Evolutionary conservation across 2,888 invertebrate genomes (phyloP).

Genomic region (Cataglyphis livida): DNA sequence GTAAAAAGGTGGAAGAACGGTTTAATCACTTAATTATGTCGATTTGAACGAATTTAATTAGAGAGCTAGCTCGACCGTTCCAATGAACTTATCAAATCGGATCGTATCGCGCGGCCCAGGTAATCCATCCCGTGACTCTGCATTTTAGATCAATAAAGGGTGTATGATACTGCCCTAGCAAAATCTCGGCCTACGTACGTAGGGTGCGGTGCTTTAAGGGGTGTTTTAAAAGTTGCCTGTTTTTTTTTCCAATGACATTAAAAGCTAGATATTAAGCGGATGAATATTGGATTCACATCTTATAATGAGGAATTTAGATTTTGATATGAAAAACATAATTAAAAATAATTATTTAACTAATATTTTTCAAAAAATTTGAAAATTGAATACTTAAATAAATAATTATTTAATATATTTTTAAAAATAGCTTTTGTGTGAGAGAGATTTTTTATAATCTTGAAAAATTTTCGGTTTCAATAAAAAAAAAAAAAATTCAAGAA

Average conservation of each 20-base stretch:
- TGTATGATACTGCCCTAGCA: conserved; percentile 37
- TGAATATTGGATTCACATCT: not conserved
- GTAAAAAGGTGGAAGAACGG: not conserved
- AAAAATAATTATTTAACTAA: not conserved
- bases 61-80: not conserved
- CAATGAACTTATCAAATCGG: conserved; percentile 12
- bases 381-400: not conserved
- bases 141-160: conserved; percentile 51
- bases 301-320: not conserved
- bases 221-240: conserved; percentile 1
- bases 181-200: conserved; percentile 27
- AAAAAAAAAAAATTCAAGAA: not conserved
- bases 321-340: not conserved
- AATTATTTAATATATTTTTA: not conserved
- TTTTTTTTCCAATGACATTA: not conserved
- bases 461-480: not conserved
- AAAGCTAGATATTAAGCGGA: not conserved
- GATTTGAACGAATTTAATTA: not conserved
- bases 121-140: conserved; percentile 35
- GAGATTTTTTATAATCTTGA: not conserved
- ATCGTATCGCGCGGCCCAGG: conserved; percentile 6
- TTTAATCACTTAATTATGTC: not conserved
- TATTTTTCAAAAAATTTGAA: not conserved
- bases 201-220: conserved; percentile 11
- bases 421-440: not conserved